These are phyloP conservation scores for Drosophila azteca DNA, from an alignment of 1,140 invertebrate genomes.

Conservation along the genomic window DNA sequence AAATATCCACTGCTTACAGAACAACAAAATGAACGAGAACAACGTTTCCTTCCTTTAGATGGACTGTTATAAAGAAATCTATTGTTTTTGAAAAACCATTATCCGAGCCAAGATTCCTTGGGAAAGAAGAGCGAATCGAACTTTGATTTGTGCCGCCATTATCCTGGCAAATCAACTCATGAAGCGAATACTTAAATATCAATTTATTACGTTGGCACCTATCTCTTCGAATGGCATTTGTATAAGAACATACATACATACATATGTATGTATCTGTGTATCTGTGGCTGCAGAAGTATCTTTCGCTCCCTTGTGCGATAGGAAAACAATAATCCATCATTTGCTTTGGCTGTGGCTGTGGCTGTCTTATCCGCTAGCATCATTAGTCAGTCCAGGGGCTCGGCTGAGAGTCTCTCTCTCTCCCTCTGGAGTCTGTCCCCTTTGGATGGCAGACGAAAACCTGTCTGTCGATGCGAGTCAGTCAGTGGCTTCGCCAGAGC, in stretches of 20 bases:
- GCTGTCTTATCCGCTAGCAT: conserved; percentile 46
- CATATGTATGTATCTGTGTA: no score
- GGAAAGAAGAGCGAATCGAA: background rate
- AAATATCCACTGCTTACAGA: no score
- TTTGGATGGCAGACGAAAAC: conserved; percentile 40
- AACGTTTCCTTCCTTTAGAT: no score
- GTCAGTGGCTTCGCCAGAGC: background rate
- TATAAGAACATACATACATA: background rate
- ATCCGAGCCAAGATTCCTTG: no score
- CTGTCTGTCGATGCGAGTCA: background rate
- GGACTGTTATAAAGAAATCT: no score
- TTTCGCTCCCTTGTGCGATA: conserved; percentile 23
- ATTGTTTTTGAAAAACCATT: no score
- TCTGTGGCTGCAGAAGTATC: background rate
- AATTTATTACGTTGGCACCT: conserved; percentile 62
- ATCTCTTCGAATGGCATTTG: conserved; percentile 4
- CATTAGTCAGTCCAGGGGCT: conserved; percentile 60
- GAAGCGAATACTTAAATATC: conserved; percentile 62
- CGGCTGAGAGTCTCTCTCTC: conserved; percentile 15
- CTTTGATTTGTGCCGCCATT: conserved; percentile 27
- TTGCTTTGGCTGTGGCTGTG: conserved; percentile 18
- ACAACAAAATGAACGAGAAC: no score
- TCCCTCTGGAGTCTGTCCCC: conserved; percentile 2
- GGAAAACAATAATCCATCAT: conserved; percentile 73
- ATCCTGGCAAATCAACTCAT: conserved; percentile 34